Evolutionary conservation across 2,113 vertebrate species (phyloP), one percentile per base, ranked within the genome.

Genomic region (Microtus pennsylvanicus): DNA sequence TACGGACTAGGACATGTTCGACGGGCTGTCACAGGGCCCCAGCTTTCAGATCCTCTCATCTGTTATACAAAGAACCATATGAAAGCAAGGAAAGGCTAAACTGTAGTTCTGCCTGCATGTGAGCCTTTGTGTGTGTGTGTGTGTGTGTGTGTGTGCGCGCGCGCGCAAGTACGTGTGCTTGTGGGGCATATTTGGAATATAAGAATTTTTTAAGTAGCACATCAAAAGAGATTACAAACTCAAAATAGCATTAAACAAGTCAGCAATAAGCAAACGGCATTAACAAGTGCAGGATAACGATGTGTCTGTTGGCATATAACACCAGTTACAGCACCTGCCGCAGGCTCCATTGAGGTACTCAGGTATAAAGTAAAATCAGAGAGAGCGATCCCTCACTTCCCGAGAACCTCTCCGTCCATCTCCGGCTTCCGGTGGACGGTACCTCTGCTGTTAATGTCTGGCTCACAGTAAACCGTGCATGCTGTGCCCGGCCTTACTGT

Each of bases 171-270:
- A 22, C 35, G 6, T 21, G 76, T 17, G 16, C 35, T 90, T 72
- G 30, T 19, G n/a, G 26, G 82, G 75, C 55, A 52, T 92, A 89
- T 91, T 91, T 74, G 81, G 72, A 89, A 93, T 45, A 65, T 10
- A 83, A 89, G 30, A 81, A 93, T 95, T 95, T 89, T 89, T 89
- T 13, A 86, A 77, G 52, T 63, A 92, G 38, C 30, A 92, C 22
- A n/a, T 7, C 90, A 69, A n/a, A 93, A 96, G 22, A 94, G 74
- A 96, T 74, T 81, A 74, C 83, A 90, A 89, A 74, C 30, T 47
- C 72, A 77, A 93, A 97, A 91, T 17, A 77, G 35, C 89, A 52
- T 78, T 63, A 94, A 96, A 94, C 58, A 74, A 87, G 76, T 89
- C 88, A 75, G 30, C 80, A 69, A 45, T 85, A 85, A 95, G 91